These are phyloP conservation scores for Cavia porcellus DNA, from an alignment of 2,113 vertebrate genomes.

Conservation along the genomic window DNA sequence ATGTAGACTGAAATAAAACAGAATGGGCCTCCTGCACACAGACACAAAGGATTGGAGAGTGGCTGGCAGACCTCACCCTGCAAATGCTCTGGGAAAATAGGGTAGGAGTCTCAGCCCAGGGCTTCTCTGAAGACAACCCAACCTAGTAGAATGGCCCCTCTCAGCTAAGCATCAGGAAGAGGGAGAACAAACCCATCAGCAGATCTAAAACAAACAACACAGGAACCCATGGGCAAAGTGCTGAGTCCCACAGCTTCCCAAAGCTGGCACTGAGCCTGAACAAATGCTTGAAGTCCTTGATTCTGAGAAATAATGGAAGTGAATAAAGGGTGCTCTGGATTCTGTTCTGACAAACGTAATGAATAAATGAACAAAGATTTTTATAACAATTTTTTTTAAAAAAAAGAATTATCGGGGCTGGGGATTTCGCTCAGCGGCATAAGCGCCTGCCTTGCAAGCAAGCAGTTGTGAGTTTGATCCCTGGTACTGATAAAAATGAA, in stretches of 20 bases:
- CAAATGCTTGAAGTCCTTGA: background rate
- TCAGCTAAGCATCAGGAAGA: background rate
- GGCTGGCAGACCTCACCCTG: background rate
- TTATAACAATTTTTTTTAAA: background rate
- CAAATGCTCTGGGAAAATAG: background rate
- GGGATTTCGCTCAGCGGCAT: too few relatives aligned
- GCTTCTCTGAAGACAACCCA: background rate
- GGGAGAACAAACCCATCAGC: background rate
- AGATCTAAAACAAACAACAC: background rate
- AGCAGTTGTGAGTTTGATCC: too few relatives aligned
- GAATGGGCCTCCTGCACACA: background rate
- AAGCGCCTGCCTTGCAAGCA: too few relatives aligned
- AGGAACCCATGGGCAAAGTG: background rate
- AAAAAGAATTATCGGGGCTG: too few relatives aligned
- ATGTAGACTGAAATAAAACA: background rate
- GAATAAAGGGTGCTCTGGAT: background rate
- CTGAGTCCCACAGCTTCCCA: background rate
- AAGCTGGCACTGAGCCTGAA: background rate
- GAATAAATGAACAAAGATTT: background rate
- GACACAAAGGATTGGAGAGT: background rate
- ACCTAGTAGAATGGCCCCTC: background rate
- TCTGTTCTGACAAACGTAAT: background rate
- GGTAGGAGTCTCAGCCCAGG: background rate
- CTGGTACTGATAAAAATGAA: too few relatives aligned
- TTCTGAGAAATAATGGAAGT: background rate